Evolutionary conservation across 2,888 invertebrate genomes (phyloP).

Genomic region (Erebia ligea): DNA sequence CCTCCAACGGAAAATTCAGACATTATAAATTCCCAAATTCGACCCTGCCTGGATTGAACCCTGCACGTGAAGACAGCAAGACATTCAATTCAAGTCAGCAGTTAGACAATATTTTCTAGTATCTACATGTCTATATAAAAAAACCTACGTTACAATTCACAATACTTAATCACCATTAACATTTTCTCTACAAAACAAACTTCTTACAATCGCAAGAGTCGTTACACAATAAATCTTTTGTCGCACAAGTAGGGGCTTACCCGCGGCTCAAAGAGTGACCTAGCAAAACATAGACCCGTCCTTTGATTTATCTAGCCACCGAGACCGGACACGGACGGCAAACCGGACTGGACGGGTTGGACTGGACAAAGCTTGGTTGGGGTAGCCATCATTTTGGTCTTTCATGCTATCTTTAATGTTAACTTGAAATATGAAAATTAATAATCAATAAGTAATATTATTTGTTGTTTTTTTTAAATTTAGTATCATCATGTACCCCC

Average conservation of each 20-base stretch:
- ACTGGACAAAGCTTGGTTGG: constrained; percentile 14
- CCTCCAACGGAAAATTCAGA: no score
- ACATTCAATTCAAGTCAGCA: no score
- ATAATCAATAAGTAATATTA: no score
- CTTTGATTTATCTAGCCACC: constrained; percentile 50
- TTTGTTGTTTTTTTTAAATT: no score
- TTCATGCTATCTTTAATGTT: neutral
- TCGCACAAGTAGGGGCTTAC: constrained; percentile 24
- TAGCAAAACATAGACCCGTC: constrained; percentile 54
- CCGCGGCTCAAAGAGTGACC: constrained; percentile 49
- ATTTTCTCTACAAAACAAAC: constrained; percentile 18
- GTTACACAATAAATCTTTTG: constrained; percentile 29
- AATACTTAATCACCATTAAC: neutral
- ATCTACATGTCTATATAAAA: no score
- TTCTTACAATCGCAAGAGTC: constrained; percentile 2
- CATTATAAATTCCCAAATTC: no score
- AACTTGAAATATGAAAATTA: neutral
- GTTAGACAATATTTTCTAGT: no score
- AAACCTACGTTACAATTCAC: no score
- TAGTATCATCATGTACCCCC: no score
- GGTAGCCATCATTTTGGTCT: constrained; percentile 4
- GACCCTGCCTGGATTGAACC: no score
- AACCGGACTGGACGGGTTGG: constrained; percentile 36
- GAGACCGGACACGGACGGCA: constrained; percentile 40
- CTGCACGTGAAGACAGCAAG: no score